These are phyloP conservation scores for Clistopyga incitator DNA, from an alignment of 2,888 invertebrate genomes.

Conservation along the genomic window DNA sequence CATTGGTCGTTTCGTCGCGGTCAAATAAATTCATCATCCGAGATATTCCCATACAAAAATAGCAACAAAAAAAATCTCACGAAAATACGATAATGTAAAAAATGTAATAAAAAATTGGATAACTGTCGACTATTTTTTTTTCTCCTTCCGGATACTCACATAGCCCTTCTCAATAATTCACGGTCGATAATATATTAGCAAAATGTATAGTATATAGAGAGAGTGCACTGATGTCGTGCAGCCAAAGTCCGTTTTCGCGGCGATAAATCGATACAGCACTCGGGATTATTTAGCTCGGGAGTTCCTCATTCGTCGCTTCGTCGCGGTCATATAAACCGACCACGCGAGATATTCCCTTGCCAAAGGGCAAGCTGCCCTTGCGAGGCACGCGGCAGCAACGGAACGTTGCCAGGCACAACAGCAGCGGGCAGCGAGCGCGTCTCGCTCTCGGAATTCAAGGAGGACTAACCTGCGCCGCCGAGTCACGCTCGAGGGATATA, in stretches of 20 bases:
- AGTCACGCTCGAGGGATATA: conserved; percentile 27
- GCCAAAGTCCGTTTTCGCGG: neutral
- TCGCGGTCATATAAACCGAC: conserved; percentile 6
- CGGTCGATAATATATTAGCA: conserved; percentile 3
- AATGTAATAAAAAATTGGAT: neutral
- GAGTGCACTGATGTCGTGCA: conserved; percentile 7
- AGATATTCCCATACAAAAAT: conserved; percentile 26
- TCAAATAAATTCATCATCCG: neutral
- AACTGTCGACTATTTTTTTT: too few species aligned
- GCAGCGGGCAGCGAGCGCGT: too few species aligned
- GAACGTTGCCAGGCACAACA: conserved; percentile 14
- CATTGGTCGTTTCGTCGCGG: conserved; percentile 36
- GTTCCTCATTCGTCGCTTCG: conserved; percentile 39
- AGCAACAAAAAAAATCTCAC: too few species aligned
- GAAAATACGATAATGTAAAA: too few species aligned
- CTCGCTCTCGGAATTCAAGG: conserved; percentile 41
- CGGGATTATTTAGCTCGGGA: conserved; percentile 46
- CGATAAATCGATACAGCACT: conserved; percentile 46
- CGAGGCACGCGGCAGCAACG: conserved; percentile 26
- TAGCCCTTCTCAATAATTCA: conserved; percentile 1
- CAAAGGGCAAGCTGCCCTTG: conserved; percentile 31
- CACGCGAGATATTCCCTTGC: conserved; percentile 24
- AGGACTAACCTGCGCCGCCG: conserved; percentile 45
- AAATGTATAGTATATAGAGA: conserved; percentile 12
- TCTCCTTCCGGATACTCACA: neutral